These are phyloP conservation scores for Mesocricetus auratus DNA, from an alignment of 2,113 vertebrate genomes.

Conservation along the genomic window DNA sequence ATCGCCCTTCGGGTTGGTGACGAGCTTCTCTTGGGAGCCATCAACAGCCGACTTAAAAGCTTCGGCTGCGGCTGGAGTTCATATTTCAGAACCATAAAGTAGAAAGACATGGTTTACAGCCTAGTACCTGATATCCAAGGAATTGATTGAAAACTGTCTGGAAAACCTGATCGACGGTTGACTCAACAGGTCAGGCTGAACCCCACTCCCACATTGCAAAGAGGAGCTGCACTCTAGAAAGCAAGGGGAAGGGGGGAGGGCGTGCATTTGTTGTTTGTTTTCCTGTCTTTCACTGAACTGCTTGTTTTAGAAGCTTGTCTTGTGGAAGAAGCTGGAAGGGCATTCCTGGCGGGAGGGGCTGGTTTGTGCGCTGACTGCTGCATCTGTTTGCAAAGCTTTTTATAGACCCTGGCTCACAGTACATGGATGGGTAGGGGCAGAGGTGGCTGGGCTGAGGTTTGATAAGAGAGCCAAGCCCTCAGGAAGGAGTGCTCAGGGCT, in stretches of 20 bases:
- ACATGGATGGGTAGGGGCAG: background rate
- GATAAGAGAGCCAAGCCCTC: background rate
- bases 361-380: background rate
- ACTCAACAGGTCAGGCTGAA: background rate
- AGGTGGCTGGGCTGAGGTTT: background rate
- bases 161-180: conserved; percentile 32
- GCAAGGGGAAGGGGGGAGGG: too few relatives aligned
- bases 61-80: conserved; percentile 59
- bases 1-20: background rate
- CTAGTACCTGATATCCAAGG: conserved; percentile 65
- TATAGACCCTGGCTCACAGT: rapidly evolving
- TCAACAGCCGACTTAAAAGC: conserved; percentile 58
- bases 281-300: background rate
- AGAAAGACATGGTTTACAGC: conserved; percentile 62
- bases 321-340: background rate
- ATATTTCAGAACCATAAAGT: conserved; percentile 65
- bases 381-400: background rate
- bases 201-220: background rate
- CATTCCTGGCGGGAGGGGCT: background rate
- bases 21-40: conserved; percentile 39
- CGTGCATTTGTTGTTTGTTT: background rate
- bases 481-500: background rate
- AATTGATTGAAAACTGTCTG: conserved; percentile 61
- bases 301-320: background rate
- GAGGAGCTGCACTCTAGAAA: background rate